Evolutionary conservation across 2,797 vertebrate genomes (phyloP), one percentile per base, ranked within the genome.

Genomic region (Tragelaphus eurycerus): DNA sequence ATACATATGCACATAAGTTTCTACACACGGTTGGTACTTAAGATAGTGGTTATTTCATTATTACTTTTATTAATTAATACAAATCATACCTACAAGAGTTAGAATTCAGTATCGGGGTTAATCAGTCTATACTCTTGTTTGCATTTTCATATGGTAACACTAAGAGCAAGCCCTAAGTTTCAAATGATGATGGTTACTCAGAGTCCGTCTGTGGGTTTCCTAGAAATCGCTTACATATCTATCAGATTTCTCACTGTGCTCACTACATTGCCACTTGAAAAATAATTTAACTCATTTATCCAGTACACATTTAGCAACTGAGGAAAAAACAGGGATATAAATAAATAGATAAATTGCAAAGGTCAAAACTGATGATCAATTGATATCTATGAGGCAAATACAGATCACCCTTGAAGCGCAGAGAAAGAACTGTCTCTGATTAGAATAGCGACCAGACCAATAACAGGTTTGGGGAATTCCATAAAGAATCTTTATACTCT

Each of bases 301-400:
- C 50, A n/a, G 25, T 48, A 87, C n/a, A 76, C 31, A 62, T n/a
- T 87, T 46, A 94, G 38, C 46, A n/a, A 82, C 11, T 86, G 74
- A 93, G 21, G 23, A 67, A 57, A 81, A 85, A 50, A 83, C 52
- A 13, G 57, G 25, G 57, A 79, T 50, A 84, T 46, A 89, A 76
- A 93, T 54, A 85, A 93, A 92, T 76, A 90, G 74, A 46, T 87
- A 83, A 55, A 3, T 67, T 67, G 27, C 57, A 81, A 60, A 64
- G 62, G 76, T 57, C 31, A 92, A 76, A 88, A n/a, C 48, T 7
- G 54, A 57, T 84, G 78, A 19, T 82, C 7, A 21, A 50, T 57
- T 94, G 25, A 78, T 83, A 38, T 27, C 38, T 19, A 25, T 27
- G 17, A 62, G 52, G 48, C 48, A 76, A 64, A 55, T 67, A 48